Evolutionary conservation across 2,888 invertebrate species (phyloP).

Genomic region (Aphrophora alni): DNA sequence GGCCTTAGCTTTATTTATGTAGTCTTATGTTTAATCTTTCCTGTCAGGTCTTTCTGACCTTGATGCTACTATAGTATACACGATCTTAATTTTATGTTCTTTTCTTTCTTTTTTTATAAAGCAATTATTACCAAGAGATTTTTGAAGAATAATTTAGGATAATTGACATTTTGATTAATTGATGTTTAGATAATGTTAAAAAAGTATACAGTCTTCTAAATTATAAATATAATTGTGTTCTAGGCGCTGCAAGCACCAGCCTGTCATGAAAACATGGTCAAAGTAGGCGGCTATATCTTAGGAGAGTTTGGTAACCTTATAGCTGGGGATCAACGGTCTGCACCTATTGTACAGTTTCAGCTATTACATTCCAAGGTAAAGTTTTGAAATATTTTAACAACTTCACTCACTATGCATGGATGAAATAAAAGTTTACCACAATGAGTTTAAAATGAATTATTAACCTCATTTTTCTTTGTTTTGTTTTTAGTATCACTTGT

Average conservation of each 20-base stretch:
- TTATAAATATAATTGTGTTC: too few relatives aligned
- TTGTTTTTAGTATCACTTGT: slow-evolving; percentile 81
- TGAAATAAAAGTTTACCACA: not conserved
- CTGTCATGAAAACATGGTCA: slow-evolving; percentile 99
- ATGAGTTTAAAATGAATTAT: not conserved
- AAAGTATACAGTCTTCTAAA: too few relatives aligned
- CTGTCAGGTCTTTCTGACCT: too few relatives aligned
- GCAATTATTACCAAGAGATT: too few relatives aligned
- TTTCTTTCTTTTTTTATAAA: too few relatives aligned
- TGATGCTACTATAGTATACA: too few relatives aligned
- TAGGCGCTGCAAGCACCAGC: slow-evolving; percentile 96
- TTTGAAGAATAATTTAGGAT: too few relatives aligned
- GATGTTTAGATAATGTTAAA: too few relatives aligned
- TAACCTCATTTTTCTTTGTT: slow-evolving; percentile 23
- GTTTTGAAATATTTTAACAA: not conserved
- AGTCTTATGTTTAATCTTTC: too few relatives aligned
- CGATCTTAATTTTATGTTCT: too few relatives aligned
- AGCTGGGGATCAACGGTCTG: slow-evolving; percentile 97
- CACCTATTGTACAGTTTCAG: slow-evolving; percentile 97
- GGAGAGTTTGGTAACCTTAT: slow-evolving; percentile 99
- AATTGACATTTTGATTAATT: too few relatives aligned
- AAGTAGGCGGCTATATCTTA: slow-evolving; percentile 98
- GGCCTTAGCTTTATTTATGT: too few relatives aligned
- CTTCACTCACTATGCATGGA: not conserved
- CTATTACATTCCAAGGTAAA: slow-evolving; percentile 91